Percentiles rank a stretch among this genome's conserved stretches.
Conservation (phyloP, 1,140 invertebrate genomes). For the Drosophila ogumai region DNA sequence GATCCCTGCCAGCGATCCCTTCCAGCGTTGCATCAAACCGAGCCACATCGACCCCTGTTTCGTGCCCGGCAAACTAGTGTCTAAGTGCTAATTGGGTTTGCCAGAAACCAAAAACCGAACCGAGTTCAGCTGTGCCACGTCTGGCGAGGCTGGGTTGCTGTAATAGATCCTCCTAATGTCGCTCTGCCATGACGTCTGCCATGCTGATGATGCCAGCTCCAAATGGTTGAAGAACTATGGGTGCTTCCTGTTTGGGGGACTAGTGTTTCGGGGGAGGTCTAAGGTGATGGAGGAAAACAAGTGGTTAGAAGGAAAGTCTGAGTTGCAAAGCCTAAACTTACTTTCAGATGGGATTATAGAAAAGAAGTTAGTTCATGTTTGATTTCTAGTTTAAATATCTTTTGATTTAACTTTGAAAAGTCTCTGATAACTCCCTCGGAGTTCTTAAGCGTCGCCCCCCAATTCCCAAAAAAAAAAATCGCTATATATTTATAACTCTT, state of each 20-base stretch:
- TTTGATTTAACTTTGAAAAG: not conserved
- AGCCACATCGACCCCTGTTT: conserved; percentile 38
- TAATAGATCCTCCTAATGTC: conserved; percentile 41
- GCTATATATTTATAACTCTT: conserved; percentile 1
- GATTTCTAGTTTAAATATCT: too few species aligned
- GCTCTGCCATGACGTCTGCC: conserved; percentile 23
- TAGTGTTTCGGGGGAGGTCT: not conserved
- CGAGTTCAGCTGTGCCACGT: conserved; percentile 55
- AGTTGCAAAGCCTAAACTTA: not conserved
- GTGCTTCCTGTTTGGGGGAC: not conserved
- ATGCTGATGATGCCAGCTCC: not conserved
- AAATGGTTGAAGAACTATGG: not conserved
- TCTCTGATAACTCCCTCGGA: not conserved
- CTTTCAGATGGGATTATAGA: not conserved
- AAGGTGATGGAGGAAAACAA: not conserved
- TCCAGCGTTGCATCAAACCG: conserved; percentile 61
- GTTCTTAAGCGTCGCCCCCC: not conserved
- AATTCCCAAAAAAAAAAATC: too few species aligned
- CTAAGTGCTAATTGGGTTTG: conserved; percentile 78
- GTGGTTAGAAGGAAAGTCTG: not conserved
- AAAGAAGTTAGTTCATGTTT: not conserved
- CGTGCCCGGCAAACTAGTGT: conserved; percentile 61
- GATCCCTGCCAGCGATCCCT: conserved; percentile 26
- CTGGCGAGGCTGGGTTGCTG: conserved; percentile 13
- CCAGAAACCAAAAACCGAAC: conserved; percentile 44